Evolutionary conservation across 2,797 vertebrate species (phyloP).

Genomic region (Ispidina picta): DNA sequence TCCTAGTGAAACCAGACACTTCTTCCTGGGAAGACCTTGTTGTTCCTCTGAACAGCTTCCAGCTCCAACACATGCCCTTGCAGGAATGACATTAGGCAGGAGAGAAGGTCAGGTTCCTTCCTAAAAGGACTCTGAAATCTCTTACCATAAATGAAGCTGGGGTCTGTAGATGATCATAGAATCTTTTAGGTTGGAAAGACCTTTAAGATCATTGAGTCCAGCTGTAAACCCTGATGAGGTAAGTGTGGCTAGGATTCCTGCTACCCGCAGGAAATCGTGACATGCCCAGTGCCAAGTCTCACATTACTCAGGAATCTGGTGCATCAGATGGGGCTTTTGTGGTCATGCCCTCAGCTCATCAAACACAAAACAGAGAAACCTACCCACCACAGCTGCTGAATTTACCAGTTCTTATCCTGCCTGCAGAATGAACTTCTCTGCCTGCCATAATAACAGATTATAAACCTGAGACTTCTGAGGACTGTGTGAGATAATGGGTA

Average conservation of each 20-base stretch:
- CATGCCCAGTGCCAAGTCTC: background rate
- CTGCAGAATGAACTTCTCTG: background rate
- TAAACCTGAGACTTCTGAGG: background rate
- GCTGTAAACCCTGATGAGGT: background rate
- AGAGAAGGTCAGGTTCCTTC: background rate
- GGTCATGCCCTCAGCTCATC: background rate
- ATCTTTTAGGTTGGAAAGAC: background rate
- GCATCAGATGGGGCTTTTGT: background rate
- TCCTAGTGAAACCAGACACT: background rate
- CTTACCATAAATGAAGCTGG: background rate
- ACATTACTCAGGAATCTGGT: fast-evolving
- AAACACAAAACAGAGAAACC: background rate
- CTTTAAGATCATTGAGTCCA: background rate
- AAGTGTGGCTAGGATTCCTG: background rate
- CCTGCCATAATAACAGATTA: background rate
- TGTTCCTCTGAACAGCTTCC: background rate
- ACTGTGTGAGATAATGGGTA: background rate
- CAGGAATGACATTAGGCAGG: background rate
- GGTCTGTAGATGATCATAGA: background rate
- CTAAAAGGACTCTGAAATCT: background rate
- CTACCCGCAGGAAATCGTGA: background rate
- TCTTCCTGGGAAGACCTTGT: background rate
- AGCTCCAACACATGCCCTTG: background rate
- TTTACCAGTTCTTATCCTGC: background rate
- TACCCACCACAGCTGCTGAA: background rate